A percentile compares a stretch with the other conserved stretches of the same genome.
Evolutionary conservation across 2,888 invertebrate genomes (phyloP).

Genomic region (Fissipunctia ypsillon): DNA sequence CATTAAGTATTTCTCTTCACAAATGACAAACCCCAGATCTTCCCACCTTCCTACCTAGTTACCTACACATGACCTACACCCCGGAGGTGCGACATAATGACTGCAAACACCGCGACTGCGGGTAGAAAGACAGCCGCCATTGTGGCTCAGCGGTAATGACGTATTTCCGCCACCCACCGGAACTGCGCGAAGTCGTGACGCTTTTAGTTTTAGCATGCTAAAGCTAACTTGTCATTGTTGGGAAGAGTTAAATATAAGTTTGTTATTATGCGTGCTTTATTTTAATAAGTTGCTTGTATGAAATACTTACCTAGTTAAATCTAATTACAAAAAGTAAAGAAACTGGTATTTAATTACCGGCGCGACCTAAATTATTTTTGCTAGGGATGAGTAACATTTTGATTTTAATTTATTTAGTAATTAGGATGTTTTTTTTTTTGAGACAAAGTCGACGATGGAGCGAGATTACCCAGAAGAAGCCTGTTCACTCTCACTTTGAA

Average conservation of each 20-base stretch:
- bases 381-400: neutral
- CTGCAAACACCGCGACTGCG: conserved; percentile 45
- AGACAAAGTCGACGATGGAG: too few species aligned
- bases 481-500: too few species aligned
- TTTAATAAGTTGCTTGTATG: neutral
- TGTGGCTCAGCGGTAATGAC: conserved; percentile 76
- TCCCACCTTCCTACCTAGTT: neutral
- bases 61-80: conserved; percentile 44
- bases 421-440: too few species aligned
- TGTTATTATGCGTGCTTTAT: neutral
- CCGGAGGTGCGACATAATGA: conserved; percentile 65
- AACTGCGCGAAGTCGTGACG: conserved; percentile 45
- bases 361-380: neutral
- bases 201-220: conserved; percentile 31
- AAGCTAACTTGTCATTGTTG: conserved; percentile 20
- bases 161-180: conserved; percentile 74
- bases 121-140: conserved; percentile 66
- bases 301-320: neutral
- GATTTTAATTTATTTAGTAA: neutral
- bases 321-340: neutral
- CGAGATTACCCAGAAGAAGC: too few species aligned
- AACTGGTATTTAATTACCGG: conserved; percentile 14
- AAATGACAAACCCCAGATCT: neutral
- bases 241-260: neutral
- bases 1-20: neutral